Conservation (phyloP, 2,888 invertebrate species). For the Deilephila elpenor region DNA sequence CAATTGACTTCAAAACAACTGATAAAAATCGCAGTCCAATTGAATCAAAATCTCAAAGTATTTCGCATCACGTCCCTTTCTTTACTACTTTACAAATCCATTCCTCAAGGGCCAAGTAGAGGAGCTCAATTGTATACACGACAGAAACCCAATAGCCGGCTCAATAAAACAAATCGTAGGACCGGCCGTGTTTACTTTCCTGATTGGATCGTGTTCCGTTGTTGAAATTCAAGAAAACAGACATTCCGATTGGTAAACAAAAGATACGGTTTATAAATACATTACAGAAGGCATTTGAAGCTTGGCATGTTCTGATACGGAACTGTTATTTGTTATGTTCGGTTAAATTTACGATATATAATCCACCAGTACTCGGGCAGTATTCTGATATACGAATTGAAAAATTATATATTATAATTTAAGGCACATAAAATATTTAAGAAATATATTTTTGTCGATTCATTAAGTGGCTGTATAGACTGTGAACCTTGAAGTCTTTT, state of each 20-base stretch:
- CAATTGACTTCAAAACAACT: too few species aligned
- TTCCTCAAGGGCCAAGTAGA: background rate
- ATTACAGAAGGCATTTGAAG: background rate
- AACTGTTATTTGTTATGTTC: too few species aligned
- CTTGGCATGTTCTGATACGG: background rate
- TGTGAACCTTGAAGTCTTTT: too few species aligned
- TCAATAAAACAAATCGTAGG: slow-evolving; percentile 11
- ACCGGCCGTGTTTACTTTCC: slow-evolving; percentile 4
- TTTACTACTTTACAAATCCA: background rate
- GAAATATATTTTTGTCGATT: too few species aligned
- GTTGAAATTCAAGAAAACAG: slow-evolving; percentile 11
- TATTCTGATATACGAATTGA: too few species aligned
- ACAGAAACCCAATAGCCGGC: slow-evolving; percentile 5
- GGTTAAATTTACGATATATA: too few species aligned
- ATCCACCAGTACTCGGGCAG: too few species aligned
- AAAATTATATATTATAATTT: too few species aligned
- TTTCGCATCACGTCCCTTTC: background rate
- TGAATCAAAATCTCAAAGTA: background rate
- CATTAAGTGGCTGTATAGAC: too few species aligned
- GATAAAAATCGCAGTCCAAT: background rate
- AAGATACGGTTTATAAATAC: background rate
- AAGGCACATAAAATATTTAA: too few species aligned
- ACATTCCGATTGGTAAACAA: slow-evolving; percentile 17
- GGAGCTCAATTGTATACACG: background rate
- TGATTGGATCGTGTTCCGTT: slow-evolving; percentile 20